phyloP scores from a whole-genome alignment of 2,797 vertebrate genomes.

The Pteropus rufus region DNA sequence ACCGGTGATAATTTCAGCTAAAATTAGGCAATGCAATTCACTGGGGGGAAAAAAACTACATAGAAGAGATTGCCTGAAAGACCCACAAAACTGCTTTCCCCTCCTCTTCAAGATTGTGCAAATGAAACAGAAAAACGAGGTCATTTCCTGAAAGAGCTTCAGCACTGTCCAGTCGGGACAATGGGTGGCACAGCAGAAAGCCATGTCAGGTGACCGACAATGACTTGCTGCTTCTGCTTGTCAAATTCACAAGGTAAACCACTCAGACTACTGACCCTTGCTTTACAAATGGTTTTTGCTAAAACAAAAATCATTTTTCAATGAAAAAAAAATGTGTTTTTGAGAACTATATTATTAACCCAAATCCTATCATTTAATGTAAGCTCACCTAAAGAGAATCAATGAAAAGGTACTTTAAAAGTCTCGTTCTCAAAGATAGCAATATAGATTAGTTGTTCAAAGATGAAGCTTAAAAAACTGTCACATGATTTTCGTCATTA shows the following conservation, averaged over 20 bases:
- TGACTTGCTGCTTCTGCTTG: not conserved
- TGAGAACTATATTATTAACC: not conserved
- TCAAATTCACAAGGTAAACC: not conserved
- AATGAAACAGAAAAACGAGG: not conserved
- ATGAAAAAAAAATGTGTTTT: not conserved
- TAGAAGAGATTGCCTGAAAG: not conserved
- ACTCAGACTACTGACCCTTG: not conserved
- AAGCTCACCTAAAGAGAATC: not conserved
- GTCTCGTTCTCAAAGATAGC: not conserved
- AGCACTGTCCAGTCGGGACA: not conserved
- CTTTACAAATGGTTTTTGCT: not conserved
- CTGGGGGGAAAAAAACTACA: not conserved
- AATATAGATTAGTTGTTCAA: not conserved
- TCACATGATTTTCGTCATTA: not conserved
- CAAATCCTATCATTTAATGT: not conserved
- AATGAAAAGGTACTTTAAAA: not conserved
- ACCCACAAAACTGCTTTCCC: not conserved
- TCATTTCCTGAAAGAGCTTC: no score
- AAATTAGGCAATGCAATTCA: not conserved
- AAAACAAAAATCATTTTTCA: not conserved
- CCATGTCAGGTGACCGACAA: not conserved
- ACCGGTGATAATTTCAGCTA: slow-evolving; percentile 27
- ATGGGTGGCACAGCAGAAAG: no score
- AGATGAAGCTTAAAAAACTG: not conserved
- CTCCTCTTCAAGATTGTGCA: not conserved